Percentiles rank a stretch among this genome's conserved stretches.
These are phyloP conservation scores for Cybosia mesomella DNA, from an alignment of 2,888 invertebrate genomes.

Conservation along the genomic window DNA sequence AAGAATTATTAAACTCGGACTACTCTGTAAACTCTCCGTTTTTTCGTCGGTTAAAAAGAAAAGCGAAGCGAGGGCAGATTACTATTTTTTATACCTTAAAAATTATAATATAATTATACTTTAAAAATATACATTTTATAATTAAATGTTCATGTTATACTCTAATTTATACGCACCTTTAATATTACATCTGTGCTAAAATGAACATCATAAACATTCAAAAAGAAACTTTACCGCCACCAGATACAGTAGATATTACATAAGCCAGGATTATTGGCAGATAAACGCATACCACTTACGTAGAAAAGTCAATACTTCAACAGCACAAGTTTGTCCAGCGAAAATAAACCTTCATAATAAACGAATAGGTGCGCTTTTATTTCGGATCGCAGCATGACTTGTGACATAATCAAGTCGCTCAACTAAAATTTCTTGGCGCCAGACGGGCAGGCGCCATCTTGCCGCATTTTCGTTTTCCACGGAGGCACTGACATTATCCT, in stretches of 20 bases:
- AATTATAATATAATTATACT: too few species aligned
- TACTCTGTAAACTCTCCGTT: too few species aligned
- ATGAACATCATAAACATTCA: slow-evolving; percentile 7
- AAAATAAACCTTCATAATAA: slow-evolving; percentile 19
- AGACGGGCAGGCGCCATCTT: slow-evolving; percentile 77
- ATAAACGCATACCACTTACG: slow-evolving; percentile 54
- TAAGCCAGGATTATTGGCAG: slow-evolving; percentile 24
- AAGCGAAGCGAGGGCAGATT: too few species aligned
- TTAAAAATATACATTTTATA: too few species aligned
- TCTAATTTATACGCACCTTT: neutral
- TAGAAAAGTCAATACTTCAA: slow-evolving; percentile 63
- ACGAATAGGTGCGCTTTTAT: neutral
- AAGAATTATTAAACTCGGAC: too few species aligned
- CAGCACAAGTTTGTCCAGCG: slow-evolving; percentile 31
- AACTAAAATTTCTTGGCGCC: slow-evolving; percentile 71
- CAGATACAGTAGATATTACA: slow-evolving; percentile 26
- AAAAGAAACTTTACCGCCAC: slow-evolving; percentile 21
- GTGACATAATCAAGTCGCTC: slow-evolving; percentile 55
- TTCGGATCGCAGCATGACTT: slow-evolving; percentile 26
- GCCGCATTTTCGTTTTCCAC: slow-evolving; percentile 65
- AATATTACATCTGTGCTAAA: slow-evolving; percentile 2
- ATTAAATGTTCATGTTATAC: slow-evolving; percentile 12
- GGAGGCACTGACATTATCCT: slow-evolving; percentile 66
- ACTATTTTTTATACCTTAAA: too few species aligned
- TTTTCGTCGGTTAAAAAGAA: too few species aligned